Evolutionary conservation across 2,888 invertebrate genomes (phyloP).

Genomic region (Schizotus pectinicornis): DNA sequence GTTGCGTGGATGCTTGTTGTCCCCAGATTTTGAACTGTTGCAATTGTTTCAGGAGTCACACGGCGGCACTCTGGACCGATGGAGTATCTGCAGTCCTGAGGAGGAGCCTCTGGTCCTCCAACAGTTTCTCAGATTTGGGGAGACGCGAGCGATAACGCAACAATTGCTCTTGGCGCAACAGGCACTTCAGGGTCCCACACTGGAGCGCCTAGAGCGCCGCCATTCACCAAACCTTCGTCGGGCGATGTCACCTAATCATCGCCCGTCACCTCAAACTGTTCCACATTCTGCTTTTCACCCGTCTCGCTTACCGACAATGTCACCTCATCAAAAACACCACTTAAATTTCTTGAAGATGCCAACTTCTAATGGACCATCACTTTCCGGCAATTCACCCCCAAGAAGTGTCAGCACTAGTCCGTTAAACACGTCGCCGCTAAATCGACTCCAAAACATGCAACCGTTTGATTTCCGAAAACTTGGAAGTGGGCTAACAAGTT

Average conservation of each 20-base stretch:
- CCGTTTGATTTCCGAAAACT: constrained; percentile 91
- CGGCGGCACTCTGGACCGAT: constrained; percentile 84
- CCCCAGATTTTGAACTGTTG: neutral
- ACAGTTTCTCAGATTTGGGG: constrained; percentile 89
- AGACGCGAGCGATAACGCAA: constrained; percentile 84
- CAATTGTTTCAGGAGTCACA: constrained; percentile 55
- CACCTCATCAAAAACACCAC: constrained; percentile 58
- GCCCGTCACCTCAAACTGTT: constrained; percentile 67
- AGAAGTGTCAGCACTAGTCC: constrained; percentile 67
- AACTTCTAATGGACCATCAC: constrained; percentile 61
- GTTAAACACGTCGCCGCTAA: constrained; percentile 74
- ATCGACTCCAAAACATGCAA: constrained; percentile 92
- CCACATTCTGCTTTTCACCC: constrained; percentile 59
- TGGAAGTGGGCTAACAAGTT: constrained; percentile 64
- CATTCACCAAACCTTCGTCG: constrained; percentile 53
- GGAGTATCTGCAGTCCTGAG: constrained; percentile 85
- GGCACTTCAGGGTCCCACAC: constrained; percentile 64
- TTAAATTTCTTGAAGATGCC: constrained; percentile 60
- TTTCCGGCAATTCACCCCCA: constrained; percentile 68
- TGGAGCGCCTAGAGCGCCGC: constrained; percentile 64
- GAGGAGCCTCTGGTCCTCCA: constrained; percentile 91
- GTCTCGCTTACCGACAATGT: constrained; percentile 59
- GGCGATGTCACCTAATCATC: constrained; percentile 72
- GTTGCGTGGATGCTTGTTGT: constrained; percentile 3
- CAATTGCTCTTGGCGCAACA: constrained; percentile 67